Base-by-base conservation (phyloP, 2,797 vertebrate species). In the Micromesistius poutassou region DNA sequence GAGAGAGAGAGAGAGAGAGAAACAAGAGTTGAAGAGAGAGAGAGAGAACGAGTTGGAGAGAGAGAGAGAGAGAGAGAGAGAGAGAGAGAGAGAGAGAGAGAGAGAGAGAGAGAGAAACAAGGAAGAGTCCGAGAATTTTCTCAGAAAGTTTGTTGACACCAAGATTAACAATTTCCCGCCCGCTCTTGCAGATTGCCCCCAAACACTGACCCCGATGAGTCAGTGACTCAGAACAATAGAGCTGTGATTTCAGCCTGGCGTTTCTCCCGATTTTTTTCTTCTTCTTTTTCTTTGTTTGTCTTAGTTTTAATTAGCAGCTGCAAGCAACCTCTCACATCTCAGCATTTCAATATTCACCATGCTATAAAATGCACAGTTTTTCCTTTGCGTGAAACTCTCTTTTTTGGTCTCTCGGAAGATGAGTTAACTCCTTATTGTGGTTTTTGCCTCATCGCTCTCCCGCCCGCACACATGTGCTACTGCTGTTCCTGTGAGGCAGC, bases 401-500 rank as follows among this genome's bases (percentile, higher is more conserved):
- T 62, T 62, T 62, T 62, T 62, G 9, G 22, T 62, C 55, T 62
- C 55, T 62, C 55, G 10, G n/a, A 62, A 10, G 55, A 62, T 25
- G 55, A 62, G 55, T 62, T 62, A 62, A 62, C 55, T 62, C 55
- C 55, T 62, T 62, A 22, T 62, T 42, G 36, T 73, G 10, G 36
- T 40, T 73, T 73, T 38, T 86, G 81, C 78, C 78, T 79, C 78
- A 81, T 79, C 82, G 35, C 35, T 8, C 77, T 89, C 86, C 87
- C 89, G 81, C 89, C 88, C 89, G 87, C 87, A 84, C 83, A 83
- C 55, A 90, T 90, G 55, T 83, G 33, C 33, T 83, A 6, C 33
- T 38, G 89, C 83, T 76, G 85, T 42, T 77, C 81, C 81, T 83
- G 73, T 80, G 30, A 75, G 35, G 14, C 42, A 78, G 74, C 79